Evolutionary conservation across 2,888 invertebrate genomes (phyloP), one percentile per base, ranked within the genome.

Genomic region (Cinara cedri): DNA sequence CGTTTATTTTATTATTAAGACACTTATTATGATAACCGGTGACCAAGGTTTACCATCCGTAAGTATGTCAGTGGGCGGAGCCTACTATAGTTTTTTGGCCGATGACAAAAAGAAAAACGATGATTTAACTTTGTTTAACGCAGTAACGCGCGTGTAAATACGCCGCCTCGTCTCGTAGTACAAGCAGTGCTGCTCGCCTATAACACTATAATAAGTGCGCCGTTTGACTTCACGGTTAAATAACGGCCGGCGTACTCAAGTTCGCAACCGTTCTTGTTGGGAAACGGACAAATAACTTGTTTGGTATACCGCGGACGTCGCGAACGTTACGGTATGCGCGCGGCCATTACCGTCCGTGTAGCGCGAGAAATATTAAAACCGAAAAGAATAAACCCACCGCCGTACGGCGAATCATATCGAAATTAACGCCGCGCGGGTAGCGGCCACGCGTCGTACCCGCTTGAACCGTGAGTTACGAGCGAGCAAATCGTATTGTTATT

Each of bases 51-150:
- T 19, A 1, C 54, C 11, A 57, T 21, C 1, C 16, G 3, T 55
- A 55, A 54, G 34, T 54, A 9, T 42, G 70, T 55, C 70, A 70
- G 55, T 42, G 54, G 34, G 54, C 34, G 54, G 34, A 16, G 19
- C 42, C 16, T 49, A 44, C 13, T 14, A 3, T 0, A 24, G 9
- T 8, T 19, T 54, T 70, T 70, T 13, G 19, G 51, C 3, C 54
- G 26, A 42, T 19, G 34, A 68, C 70, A 19, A 34, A 70, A 54
- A 70, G 26, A 34, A 70, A 34, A 54, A 68, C 21, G 49, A 68
- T 51, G 26, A 68, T 68, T 51, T 51, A 70, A 51, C 34, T 70
- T 21, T 21, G 54, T 54, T 42, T 70, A n/a, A 19, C 70, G 16
- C n/a, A n/a, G n/a, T 54, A 13, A 19, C 14, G n/a, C 3, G n/a